Percentiles rank a stretch among this genome's conserved stretches.
phyloP scores from a whole-genome alignment of 1,140 invertebrate genomes.

The Trichonephila inaurata region DNA sequence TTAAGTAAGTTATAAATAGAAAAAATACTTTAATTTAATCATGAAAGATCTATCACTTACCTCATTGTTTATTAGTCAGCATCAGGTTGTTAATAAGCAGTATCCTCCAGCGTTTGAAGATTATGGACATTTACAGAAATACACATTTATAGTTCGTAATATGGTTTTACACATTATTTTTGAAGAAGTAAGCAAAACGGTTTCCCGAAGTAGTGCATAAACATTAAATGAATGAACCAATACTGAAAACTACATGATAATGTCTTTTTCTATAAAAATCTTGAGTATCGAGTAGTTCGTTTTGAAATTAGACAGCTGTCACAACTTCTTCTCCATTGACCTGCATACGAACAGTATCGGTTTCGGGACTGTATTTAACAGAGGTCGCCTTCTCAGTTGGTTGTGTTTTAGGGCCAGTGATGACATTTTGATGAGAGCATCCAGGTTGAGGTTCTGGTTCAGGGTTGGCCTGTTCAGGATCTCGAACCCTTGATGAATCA shows the following conservation, averaged over 20 bases:
- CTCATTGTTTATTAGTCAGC: background rate
- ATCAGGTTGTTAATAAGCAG: background rate
- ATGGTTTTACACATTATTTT: background rate
- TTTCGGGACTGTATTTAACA: constrained; percentile 68
- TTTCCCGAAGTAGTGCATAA: background rate
- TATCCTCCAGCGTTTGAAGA: background rate
- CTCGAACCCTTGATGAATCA: constrained; percentile 7
- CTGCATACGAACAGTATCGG: constrained; percentile 71
- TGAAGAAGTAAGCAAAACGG: background rate
- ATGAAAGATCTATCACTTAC: background rate
- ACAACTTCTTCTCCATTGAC: constrained; percentile 37
- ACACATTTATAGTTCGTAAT: constrained; percentile 1
- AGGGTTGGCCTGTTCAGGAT: constrained; percentile 9
- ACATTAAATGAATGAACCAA: background rate
- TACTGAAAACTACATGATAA: background rate
- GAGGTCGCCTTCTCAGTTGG: constrained; percentile 48
- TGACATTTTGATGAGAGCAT: background rate
- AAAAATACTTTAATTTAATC: no score
- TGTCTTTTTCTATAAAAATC: background rate
- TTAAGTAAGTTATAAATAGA: no score
- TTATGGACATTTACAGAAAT: background rate
- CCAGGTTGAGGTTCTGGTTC: constrained; percentile 35
- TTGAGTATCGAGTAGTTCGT: background rate
- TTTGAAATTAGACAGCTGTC: constrained; percentile 46
- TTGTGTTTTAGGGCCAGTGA: background rate